Evolutionary conservation across 1,140 invertebrate species (phyloP).

Genomic region (Drosophila neocordata): DNA sequence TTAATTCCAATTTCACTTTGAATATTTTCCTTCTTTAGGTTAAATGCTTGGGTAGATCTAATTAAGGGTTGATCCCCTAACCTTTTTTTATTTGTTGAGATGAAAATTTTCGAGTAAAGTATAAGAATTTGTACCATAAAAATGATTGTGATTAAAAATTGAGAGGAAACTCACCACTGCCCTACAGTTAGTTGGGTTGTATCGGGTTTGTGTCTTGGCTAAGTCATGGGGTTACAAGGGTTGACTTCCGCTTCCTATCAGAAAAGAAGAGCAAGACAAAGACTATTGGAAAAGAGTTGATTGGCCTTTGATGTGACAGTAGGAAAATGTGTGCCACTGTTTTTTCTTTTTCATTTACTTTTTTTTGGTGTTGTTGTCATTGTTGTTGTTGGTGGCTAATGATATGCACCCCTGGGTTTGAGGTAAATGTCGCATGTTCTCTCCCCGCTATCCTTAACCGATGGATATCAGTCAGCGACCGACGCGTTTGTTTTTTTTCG

Average conservation of each 20-base stretch:
- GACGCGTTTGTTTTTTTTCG: slow-evolving; percentile 54
- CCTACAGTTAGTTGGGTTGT: background rate
- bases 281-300: slow-evolving; percentile 61
- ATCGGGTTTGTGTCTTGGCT: slow-evolving; percentile 52
- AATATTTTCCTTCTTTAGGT: no score
- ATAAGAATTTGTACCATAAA: background rate
- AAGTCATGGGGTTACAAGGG: slow-evolving; percentile 62
- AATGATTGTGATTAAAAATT: slow-evolving; percentile 39
- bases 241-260: slow-evolving; percentile 73
- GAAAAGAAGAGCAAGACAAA: slow-evolving; percentile 15
- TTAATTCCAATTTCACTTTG: no score
- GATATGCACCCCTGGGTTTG: slow-evolving; percentile 70
- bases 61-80: background rate
- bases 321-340: slow-evolving; percentile 73
- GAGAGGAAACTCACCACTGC: slow-evolving; percentile 53
- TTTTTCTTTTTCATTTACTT: slow-evolving; percentile 28
- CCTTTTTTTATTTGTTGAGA: background rate
- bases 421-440: slow-evolving; percentile 29
- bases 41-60: no score
- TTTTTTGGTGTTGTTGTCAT: slow-evolving; percentile 16
- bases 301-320: slow-evolving; percentile 80
- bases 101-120: background rate
- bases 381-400: slow-evolving; percentile 53
- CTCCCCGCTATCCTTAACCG: slow-evolving; percentile 14
- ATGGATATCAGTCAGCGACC: slow-evolving; percentile 48